Base-by-base conservation (phyloP, 2,113 vertebrate species). In the Elgaria multicarinata region DNA sequence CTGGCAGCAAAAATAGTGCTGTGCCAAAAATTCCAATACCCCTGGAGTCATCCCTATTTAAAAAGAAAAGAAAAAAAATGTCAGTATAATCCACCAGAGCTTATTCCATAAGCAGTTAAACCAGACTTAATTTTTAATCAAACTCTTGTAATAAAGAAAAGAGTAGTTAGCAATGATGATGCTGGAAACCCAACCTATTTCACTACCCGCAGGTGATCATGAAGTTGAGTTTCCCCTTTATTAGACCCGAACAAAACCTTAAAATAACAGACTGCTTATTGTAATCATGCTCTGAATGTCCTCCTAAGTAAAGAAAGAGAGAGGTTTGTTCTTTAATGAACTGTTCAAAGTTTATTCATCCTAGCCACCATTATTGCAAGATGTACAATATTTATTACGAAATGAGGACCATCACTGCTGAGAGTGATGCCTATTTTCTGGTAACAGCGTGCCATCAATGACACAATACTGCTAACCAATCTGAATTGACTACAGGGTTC, bases 171-270 rank as follows among this genome's bases (percentile, higher is more conserved):
- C 31, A 71, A 14, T 5, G 67, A 71, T 58, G 36, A 13, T 24
- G 36, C 39, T 81, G 58, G 84, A 89, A 94, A 31, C 28, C 36
- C 85, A 66, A 85, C 88, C 90, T 78, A 33, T 53, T 87, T 87
- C 78, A 79, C 85, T 94, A 95, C 94, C 93, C 92, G 85, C 72
- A 90, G 85, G 86, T 88, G 66, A 92, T 95, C 93, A 90, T 88
- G 80, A 92, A 93, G 93, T 92, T 94, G 93, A 58, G 6, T 90
- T 91, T 89, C 55, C 50, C 87, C 64, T 76, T 93, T 85, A 90
- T 55, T 85, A 36, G 90, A 86, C 91, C 88, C 90, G 88, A 62
- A 36, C 9, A 81, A 87, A 87, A 92, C 39, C n/a, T 72, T 76
- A 92, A 92, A 93, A 91, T 0, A 92, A 82, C 50, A 84, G 91